Evolutionary conservation across 1,140 invertebrate species (phyloP), one percentile per base, ranked within the genome.

Genomic region (Drosophila pectinifera): DNA sequence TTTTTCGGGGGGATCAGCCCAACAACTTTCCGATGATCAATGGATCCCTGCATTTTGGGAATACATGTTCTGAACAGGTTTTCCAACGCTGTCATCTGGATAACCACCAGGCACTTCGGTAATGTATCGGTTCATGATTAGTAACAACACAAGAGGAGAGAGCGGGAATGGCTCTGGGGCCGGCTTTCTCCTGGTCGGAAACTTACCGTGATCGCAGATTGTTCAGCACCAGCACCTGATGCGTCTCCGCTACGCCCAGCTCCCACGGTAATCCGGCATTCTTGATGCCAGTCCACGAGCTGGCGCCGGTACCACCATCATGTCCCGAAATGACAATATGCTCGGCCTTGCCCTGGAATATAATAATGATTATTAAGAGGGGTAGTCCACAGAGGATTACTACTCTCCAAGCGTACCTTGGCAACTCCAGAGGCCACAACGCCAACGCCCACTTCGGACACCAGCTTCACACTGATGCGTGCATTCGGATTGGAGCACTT

Each of bases 291-390:
- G 98, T 99, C 98, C 98, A 99, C 61, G 97, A 98, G 92, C 97
- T 98, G 38, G 98, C 98, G 22, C 98, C 98, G 39, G 98, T 99
- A 42, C 98, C 98, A 55, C 99, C 99, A 93, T 99, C 99, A 93
- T 99, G 98, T 0, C 99, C 99, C 28, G 98, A 99, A 78, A 99
- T 99, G 7, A 98, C 98, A 78, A 99, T 98, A 91, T 99, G 98
- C 90, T 99, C 98, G 7, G 98, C 98, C 94, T 99, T 99, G 45
- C 98, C 98, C 96, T 97, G 79, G 0, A 63, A 3, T 26, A 5
- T 14, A 8, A 4, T 20, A 16, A 26, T 13, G 3, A 26, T 13
- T 1, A 1, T 36, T 5, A 14, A 36, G 1, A 20, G 5, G 4
- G 0, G 4, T 22, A 38, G 5, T n/a, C n/a, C 11, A 0, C 5